These are phyloP conservation scores for Drosophila bocki DNA, from an alignment of 1,140 invertebrate species.

Conservation along the genomic window DNA sequence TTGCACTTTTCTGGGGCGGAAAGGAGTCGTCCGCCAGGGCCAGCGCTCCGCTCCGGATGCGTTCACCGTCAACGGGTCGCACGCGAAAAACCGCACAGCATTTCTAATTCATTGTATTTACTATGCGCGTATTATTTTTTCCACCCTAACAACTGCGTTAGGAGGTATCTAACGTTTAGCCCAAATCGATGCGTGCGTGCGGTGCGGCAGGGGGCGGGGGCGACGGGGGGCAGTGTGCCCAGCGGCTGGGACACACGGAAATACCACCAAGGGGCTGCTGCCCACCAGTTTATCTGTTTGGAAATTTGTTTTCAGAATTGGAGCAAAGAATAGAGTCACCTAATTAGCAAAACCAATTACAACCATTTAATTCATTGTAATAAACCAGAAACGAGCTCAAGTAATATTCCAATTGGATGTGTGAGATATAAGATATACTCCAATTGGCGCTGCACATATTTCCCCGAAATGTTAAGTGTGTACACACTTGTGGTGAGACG, in stretches of 20 bases:
- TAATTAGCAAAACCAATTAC: no score
- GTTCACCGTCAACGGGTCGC: slow-evolving; percentile 15
- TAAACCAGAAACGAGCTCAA: not conserved
- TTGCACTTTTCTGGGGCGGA: slow-evolving; percentile 33
- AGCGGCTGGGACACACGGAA: not conserved
- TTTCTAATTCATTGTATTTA: slow-evolving; percentile 31
- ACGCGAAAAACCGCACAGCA: slow-evolving; percentile 57
- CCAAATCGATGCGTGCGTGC: slow-evolving; percentile 84
- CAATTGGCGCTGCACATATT: not conserved
- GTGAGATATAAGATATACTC: not conserved
- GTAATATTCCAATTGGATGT: not conserved
- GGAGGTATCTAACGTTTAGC: slow-evolving; percentile 84
- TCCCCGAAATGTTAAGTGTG: not conserved
- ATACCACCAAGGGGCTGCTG: not conserved
- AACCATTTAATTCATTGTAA: no score
- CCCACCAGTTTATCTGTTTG: not conserved
- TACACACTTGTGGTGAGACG: not conserved
- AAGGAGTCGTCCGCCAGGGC: slow-evolving; percentile 12
- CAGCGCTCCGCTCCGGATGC: slow-evolving; percentile 12
- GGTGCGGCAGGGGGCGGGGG: slow-evolving; percentile 32
- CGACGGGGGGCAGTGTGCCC: slow-evolving; percentile 34
- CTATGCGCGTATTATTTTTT: slow-evolving; percentile 67
- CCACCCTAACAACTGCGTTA: slow-evolving; percentile 84
- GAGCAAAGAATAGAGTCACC: no score
- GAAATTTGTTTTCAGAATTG: no score